These are phyloP conservation scores for Clarias batrachus DNA, from an alignment of 2,113 vertebrate species.

Conservation along the genomic window DNA sequence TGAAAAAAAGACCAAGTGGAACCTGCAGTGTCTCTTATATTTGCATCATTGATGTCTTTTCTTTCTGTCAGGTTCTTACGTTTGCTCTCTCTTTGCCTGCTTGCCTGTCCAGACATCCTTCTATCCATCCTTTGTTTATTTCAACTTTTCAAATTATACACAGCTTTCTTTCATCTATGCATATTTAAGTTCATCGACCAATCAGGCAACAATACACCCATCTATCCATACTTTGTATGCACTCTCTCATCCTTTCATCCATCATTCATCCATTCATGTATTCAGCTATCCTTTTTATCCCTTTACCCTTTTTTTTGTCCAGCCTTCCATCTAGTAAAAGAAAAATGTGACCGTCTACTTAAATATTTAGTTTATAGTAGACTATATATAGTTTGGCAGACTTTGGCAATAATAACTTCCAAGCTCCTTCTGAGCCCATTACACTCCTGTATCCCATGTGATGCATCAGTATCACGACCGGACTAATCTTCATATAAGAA, in stretches of 20 bases:
- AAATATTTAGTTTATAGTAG: too few species aligned
- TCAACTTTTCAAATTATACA: background rate
- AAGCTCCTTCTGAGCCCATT: background rate
- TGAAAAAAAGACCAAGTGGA: background rate
- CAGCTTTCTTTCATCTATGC: background rate
- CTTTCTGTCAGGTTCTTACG: background rate
- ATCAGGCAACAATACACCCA: background rate
- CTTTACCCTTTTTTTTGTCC: background rate
- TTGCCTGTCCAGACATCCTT: background rate
- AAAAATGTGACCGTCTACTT: background rate
- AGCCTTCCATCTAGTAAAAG: background rate
- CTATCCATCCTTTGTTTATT: background rate
- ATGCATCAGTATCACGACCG: background rate
- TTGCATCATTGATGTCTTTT: background rate
- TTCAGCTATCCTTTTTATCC: background rate
- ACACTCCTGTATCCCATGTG: background rate
- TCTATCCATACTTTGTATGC: background rate
- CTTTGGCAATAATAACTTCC: background rate
- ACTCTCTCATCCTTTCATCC: background rate
- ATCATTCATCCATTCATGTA: background rate
- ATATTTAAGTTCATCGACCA: background rate
- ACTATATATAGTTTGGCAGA: too few species aligned
- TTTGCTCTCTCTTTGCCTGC: background rate
- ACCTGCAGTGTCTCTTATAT: background rate
- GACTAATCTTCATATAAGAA: background rate